Percentiles rank a stretch among this genome's conserved stretches.
Evolutionary conservation across 2,113 vertebrate genomes (phyloP).

Genomic region (Nicator chloris): DNA sequence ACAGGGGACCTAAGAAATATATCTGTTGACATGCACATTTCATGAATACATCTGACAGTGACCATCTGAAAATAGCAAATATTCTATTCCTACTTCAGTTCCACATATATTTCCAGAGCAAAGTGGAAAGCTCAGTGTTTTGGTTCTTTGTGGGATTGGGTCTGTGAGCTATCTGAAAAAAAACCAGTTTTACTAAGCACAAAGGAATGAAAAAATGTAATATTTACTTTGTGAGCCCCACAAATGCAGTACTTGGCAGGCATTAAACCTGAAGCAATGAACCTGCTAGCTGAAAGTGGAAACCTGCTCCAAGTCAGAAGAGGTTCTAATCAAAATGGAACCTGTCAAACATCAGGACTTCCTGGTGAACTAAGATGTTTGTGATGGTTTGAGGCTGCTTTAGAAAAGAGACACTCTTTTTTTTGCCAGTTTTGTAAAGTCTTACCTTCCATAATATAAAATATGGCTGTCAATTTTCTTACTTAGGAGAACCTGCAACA

Average conservation of each 20-base stretch:
- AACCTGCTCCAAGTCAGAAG: neutral
- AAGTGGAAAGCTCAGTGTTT: neutral
- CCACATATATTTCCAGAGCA: neutral
- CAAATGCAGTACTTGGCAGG: neutral
- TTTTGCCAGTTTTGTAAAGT: neutral
- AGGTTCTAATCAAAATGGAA: neutral
- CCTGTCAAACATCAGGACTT: neutral
- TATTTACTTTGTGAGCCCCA: neutral
- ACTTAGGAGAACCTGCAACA: neutral
- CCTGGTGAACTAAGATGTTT: neutral
- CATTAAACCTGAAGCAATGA: neutral
- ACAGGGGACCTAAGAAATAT: neutral
- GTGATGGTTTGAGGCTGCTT: neutral
- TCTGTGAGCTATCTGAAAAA: neutral
- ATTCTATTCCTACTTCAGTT: neutral
- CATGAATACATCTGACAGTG: neutral
- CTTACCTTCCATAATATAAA: neutral
- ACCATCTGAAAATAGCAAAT: neutral
- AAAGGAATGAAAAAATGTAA: neutral
- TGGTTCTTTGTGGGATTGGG: accelerated
- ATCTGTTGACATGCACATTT: neutral
- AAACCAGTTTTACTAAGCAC: neutral
- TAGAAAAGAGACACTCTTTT: neutral
- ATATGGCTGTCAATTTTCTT: neutral
- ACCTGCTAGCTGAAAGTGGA: neutral